These are phyloP conservation scores for Mimumesa dahlbomi DNA, from an alignment of 2,888 invertebrate genomes.

Conservation along the genomic window DNA sequence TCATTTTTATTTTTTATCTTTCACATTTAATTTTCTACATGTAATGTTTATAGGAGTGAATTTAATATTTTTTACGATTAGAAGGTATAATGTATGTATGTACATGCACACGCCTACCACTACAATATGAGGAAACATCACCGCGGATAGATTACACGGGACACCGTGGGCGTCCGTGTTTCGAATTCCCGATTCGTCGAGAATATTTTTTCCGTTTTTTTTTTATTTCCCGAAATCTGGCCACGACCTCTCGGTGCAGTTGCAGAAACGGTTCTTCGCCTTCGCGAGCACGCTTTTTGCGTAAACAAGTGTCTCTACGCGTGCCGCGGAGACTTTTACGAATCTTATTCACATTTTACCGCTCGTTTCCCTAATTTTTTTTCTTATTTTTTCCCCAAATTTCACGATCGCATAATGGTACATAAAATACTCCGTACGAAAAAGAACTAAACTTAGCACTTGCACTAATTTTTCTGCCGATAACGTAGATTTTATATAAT, in stretches of 20 bases:
- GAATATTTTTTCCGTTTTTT: not conserved
- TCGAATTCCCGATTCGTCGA: conserved; percentile 21
- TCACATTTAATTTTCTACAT: too few relatives aligned
- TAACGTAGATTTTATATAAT: too few relatives aligned
- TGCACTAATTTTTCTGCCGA: too few relatives aligned
- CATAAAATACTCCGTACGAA: too few relatives aligned
- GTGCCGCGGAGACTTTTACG: too few relatives aligned
- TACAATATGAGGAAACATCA: conserved; percentile 6
- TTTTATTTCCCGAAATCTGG: conserved; percentile 3
- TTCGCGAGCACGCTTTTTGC: not conserved
- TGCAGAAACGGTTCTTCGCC: not conserved
- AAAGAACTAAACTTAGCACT: too few relatives aligned
- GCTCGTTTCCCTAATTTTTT: not conserved
- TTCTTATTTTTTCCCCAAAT: not conserved
- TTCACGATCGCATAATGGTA: too few relatives aligned
- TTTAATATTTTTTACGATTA: too few relatives aligned
- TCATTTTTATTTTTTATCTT: too few relatives aligned
- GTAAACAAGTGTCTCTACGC: not conserved
- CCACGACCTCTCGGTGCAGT: not conserved
- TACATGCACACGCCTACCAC: too few relatives aligned
- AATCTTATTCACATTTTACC: not conserved
- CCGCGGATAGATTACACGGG: conserved; percentile 22
- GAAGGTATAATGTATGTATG: too few relatives aligned
- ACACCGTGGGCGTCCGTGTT: conserved; percentile 31
- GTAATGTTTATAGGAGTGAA: too few relatives aligned